Base-by-base conservation (phyloP, 2,797 vertebrate species). In the Bucorvus abyssinicus region DNA sequence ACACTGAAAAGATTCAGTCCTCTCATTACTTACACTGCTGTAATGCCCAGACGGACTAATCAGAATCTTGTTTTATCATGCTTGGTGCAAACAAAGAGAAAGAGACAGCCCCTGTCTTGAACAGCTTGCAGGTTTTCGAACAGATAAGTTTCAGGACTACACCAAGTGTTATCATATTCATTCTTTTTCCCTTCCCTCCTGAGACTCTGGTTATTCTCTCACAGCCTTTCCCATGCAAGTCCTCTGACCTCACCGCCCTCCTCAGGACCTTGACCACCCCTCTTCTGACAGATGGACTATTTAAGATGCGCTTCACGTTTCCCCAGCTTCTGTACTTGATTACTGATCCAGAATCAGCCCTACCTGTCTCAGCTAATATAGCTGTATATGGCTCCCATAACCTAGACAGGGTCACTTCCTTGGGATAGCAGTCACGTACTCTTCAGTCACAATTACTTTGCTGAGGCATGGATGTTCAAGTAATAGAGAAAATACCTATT, bases 171-270 rank as follows among this genome's bases (percentile, higher is more conserved):
- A 96, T 95, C 95, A 47, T 84, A 87, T 60, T 88, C 63, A 87
- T 94, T 93, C 83, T 87, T 94, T 40, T 87, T 89, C 38, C 78
- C 40, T 79, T 89, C 75, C n/a, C 75, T 95, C 75, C 71, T 82
- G 89, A 70, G 81, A 92, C 93, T 95, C 96, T 96, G 96, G 86
- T 97, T 96, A 94, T 95, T 97, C 77, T 97, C 94, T 94, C 52
- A 10, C n/a, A 88, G 52, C 30, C 52, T 89, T 93, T 94, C 94
- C 74, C 83, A 90, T 65, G 69, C 30, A 79, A 91, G 52, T 60
- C 24, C 52, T 89, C 68, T 94, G 91, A 96, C 77, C 85, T 84
- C 77, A 74, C 4, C 0, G 0, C 36, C 56, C 70, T 88, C 68
- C 34, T 36, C 27, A 74, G 53, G 74, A 89, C 88, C 83, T 60